phyloP scores from a whole-genome alignment of 2,113 vertebrate genomes.

The Abramis brama region DNA sequence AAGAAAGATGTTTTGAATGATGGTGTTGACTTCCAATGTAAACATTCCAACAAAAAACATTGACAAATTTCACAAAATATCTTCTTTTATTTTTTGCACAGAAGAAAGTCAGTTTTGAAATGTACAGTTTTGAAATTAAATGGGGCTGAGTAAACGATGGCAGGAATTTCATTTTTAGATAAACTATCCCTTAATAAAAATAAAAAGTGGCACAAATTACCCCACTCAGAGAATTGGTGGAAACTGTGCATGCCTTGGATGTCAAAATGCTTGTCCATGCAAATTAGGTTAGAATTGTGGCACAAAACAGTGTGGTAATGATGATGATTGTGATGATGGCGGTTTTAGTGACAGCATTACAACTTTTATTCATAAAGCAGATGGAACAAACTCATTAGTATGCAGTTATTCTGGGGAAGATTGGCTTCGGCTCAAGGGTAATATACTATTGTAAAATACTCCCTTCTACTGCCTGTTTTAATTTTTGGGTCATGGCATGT shows the following conservation, averaged over 20 bases:
- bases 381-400: slow-evolving; percentile 29
- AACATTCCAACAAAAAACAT: background rate
- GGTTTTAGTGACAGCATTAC: slow-evolving; percentile 26
- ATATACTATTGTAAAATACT: slow-evolving; percentile 19
- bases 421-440: slow-evolving; percentile 56
- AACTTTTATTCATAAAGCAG: slow-evolving; percentile 27
- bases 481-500: slow-evolving; percentile 16
- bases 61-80: background rate
- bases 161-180: background rate
- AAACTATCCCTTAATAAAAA: background rate
- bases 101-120: background rate
- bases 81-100: background rate
- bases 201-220: background rate
- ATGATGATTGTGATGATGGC: slow-evolving; percentile 6
- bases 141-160: background rate
- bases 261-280: background rate
- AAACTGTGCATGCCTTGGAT: background rate
- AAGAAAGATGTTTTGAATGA: background rate
- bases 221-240: background rate
- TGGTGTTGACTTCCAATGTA: background rate
- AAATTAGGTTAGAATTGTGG: background rate
- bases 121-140: background rate
- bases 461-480: background rate
- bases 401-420: slow-evolving; percentile 44
- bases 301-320: background rate